Conservation (phyloP, 1,140 invertebrate genomes). For the Hyphantria cunea region DNA sequence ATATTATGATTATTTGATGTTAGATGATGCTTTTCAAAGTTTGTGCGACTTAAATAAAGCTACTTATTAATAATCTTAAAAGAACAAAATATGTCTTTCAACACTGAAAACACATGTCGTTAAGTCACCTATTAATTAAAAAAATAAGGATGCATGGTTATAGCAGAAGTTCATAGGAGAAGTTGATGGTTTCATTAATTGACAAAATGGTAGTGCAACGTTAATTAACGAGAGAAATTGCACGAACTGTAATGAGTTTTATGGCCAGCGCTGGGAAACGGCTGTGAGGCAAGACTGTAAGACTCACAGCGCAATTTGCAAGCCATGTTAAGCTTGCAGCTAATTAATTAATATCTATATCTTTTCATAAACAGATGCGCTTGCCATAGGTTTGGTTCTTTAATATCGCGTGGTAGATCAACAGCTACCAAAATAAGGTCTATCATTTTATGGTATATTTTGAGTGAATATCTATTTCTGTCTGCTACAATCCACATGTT, state of each 20-base stretch:
- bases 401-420: slow-evolving; percentile 1
- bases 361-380: too few species aligned
- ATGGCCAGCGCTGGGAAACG: slow-evolving; percentile 31
- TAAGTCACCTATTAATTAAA: neutral
- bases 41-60: too few species aligned
- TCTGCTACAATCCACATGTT: too few species aligned
- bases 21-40: too few species aligned
- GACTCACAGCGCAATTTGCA: slow-evolving; percentile 42
- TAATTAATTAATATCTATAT: slow-evolving; percentile 45
- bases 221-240: slow-evolving; percentile 49
- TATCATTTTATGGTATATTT: too few species aligned
- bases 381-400: too few species aligned
- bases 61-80: too few species aligned
- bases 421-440: too few species aligned
- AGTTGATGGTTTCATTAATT: slow-evolving; percentile 34
- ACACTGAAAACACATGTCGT: too few species aligned
- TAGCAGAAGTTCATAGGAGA: slow-evolving; percentile 7
- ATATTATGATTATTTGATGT: too few species aligned
- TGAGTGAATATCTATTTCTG: too few species aligned
- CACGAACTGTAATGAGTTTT: slow-evolving; percentile 44
- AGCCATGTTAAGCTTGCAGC: slow-evolving; percentile 28
- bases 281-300: slow-evolving; percentile 23
- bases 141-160: slow-evolving; percentile 10
- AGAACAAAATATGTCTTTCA: too few species aligned
- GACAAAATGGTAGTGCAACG: slow-evolving; percentile 40